Evolutionary conservation across 2,113 vertebrate genomes (phyloP).

Genomic region (Thryonomys swinderianus): DNA sequence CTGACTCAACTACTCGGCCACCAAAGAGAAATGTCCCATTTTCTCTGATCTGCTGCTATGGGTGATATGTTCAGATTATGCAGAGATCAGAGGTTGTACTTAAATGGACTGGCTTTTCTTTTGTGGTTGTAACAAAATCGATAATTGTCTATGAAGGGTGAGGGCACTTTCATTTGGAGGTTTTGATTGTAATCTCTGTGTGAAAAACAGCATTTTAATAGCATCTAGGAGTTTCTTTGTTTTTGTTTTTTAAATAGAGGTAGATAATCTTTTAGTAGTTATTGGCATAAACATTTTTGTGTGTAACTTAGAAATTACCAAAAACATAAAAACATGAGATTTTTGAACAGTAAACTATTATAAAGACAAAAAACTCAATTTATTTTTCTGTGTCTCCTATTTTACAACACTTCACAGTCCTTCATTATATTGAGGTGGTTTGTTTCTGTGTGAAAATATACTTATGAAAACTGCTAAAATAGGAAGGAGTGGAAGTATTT

Average conservation of each 20-base stretch:
- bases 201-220: background rate
- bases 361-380: background rate
- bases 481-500: background rate
- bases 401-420: background rate
- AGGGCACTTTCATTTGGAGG: background rate
- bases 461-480: background rate
- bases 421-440: background rate
- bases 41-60: conserved; percentile 73
- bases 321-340: background rate
- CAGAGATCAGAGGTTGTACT: conserved; percentile 37
- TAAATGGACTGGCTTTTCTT: conserved; percentile 48
- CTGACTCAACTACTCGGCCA: conserved; percentile 81
- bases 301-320: background rate
- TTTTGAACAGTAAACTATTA: conserved; percentile 30
- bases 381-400: background rate
- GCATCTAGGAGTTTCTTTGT: background rate
- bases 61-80: conserved; percentile 27
- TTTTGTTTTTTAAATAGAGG: background rate
- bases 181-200: background rate
- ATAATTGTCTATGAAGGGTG: background rate
- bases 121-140: conserved; percentile 44
- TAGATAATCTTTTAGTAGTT: background rate
- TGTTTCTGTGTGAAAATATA: conserved; percentile 26
- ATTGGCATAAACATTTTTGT: conserved; percentile 3
- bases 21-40: conserved; percentile 66